Conservation (phyloP, 2,797 vertebrate species). For the Sebastes minor region DNA sequence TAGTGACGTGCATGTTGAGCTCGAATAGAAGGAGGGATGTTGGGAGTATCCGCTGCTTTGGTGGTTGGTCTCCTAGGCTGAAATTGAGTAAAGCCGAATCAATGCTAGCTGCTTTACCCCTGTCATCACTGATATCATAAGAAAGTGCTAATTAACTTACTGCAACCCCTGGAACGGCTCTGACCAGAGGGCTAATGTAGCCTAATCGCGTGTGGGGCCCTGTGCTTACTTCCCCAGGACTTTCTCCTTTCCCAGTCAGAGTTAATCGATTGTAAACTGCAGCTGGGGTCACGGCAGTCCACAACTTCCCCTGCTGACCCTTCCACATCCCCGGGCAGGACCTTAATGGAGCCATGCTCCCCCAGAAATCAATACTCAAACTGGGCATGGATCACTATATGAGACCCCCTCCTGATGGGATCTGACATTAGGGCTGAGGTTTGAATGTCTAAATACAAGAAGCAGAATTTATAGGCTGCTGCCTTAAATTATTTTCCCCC, state of each 20-base stretch:
- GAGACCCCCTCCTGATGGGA: constrained; percentile 69
- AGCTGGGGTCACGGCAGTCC: constrained; percentile 90
- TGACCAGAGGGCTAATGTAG: constrained; percentile 90
- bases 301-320: constrained; percentile 89
- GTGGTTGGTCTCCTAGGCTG: constrained; percentile 70
- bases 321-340: constrained; percentile 88
- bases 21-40: constrained; percentile 46
- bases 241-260: constrained; percentile 84
- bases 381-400: constrained; percentile 89
- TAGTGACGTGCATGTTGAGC: constrained; percentile 60
- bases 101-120: constrained; percentile 79
- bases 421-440: constrained; percentile 66
- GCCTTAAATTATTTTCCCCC: not conserved
- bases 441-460: constrained; percentile 68
- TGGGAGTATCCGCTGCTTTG: constrained; percentile 55
- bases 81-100: constrained; percentile 81
- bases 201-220: constrained; percentile 87
- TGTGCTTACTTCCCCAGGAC: constrained; percentile 89
- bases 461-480: constrained; percentile 34
- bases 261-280: constrained; percentile 96
- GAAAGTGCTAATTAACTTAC: constrained; percentile 88
- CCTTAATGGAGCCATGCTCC: constrained; percentile 95
- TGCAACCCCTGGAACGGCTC: constrained; percentile 86
- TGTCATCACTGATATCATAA: constrained; percentile 86
- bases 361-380: constrained; percentile 96